A percentile compares a stretch with the other conserved stretches of the same genome.
These are phyloP conservation scores for Drosophila truncata DNA, from an alignment of 1,140 invertebrate genomes.

Conservation along the genomic window DNA sequence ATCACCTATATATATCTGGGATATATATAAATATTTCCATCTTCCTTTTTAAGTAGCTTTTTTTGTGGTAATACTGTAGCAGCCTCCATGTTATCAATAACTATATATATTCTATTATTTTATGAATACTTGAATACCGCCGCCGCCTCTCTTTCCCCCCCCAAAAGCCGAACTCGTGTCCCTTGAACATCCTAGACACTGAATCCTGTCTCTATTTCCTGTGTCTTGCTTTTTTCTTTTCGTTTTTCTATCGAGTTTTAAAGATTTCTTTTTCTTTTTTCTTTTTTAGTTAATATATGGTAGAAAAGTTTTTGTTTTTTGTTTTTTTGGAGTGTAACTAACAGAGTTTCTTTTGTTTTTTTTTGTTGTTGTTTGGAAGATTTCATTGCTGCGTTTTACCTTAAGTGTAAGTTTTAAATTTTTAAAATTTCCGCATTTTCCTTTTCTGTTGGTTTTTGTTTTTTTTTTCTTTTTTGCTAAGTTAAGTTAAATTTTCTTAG, in stretches of 20 bases:
- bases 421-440: slow-evolving; percentile 65
- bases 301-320: slow-evolving; percentile 61
- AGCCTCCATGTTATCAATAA: slow-evolving; percentile 72
- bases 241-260: slow-evolving; percentile 21
- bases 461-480: slow-evolving; percentile 55
- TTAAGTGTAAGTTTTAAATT: slow-evolving; percentile 68
- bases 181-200: slow-evolving; percentile 39
- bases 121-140: slow-evolving; percentile 44
- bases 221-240: slow-evolving; percentile 2
- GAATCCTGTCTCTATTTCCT: slow-evolving; percentile 5
- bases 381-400: slow-evolving; percentile 78
- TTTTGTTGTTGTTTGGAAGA: slow-evolving; percentile 65
- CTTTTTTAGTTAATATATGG: slow-evolving; percentile 23
- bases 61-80: slow-evolving; percentile 79
- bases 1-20: slow-evolving; percentile 23
- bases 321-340: slow-evolving; percentile 68
- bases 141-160: background rate
- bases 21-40: slow-evolving; percentile 48
- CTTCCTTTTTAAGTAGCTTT: slow-evolving; percentile 48
- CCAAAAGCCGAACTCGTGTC: slow-evolving; percentile 38
- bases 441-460: background rate
- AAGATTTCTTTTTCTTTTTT: slow-evolving; percentile 23
- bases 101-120: slow-evolving; percentile 49
- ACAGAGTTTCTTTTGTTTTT: slow-evolving; percentile 42
- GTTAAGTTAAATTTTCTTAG: slow-evolving; percentile 53